phyloP scores from a whole-genome alignment of 2,888 invertebrate species.

The Helleia helle region DNA sequence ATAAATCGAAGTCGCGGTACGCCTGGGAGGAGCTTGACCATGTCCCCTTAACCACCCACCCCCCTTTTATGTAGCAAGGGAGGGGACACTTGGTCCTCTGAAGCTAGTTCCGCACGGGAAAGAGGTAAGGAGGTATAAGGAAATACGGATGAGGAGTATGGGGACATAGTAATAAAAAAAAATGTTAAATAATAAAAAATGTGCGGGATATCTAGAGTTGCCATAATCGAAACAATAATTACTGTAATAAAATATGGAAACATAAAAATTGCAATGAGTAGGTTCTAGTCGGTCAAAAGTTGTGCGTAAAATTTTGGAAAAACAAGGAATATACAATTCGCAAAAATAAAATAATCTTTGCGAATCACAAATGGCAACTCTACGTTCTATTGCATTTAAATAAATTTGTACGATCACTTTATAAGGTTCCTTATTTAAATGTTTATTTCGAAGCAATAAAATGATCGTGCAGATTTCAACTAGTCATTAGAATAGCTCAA shows the following conservation, averaged over 20 bases:
- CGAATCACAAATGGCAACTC: constrained; percentile 10
- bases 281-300: too few relatives aligned
- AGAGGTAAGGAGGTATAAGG: constrained; percentile 27
- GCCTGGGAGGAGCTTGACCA: constrained; percentile 40
- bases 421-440: not conserved
- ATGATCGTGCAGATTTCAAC: constrained; percentile 19
- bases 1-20: constrained; percentile 41
- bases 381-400: constrained; percentile 11
- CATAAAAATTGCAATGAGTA: too few relatives aligned
- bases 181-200: constrained; percentile 26
- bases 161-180: constrained; percentile 27
- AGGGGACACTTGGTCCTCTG: constrained; percentile 30
- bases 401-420: constrained; percentile 12
- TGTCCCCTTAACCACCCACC: constrained; percentile 35
- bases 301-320: too few relatives aligned
- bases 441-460: constrained; percentile 10
- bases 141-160: constrained; percentile 33
- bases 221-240: constrained; percentile 14
- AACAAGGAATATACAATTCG: not conserved
- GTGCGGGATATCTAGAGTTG: constrained; percentile 27
- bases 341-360: not conserved
- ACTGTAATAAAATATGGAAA: not conserved
- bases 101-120: constrained; percentile 32
- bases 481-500: constrained; percentile 24
- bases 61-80: constrained; percentile 28